Evolutionary conservation across 1,140 invertebrate species (phyloP).

Genomic region (Sinella curviseta): DNA sequence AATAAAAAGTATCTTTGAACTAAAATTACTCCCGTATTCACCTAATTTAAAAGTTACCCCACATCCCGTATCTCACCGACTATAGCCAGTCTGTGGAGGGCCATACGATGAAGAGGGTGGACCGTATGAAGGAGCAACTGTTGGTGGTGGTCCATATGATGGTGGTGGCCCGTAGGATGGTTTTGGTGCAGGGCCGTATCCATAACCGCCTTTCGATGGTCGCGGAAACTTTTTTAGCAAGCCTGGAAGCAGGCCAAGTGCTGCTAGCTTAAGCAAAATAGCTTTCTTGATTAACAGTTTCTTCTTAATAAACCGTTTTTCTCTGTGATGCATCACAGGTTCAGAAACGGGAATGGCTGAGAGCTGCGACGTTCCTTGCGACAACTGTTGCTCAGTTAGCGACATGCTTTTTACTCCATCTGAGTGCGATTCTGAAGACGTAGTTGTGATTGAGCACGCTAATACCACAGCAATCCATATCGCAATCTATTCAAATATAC

Average conservation of each 20-base stretch:
- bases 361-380: background rate
- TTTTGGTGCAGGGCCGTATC: background rate
- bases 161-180: constrained; percentile 17
- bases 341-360: background rate
- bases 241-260: background rate
- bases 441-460: background rate
- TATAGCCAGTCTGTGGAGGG: background rate
- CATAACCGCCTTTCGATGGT: background rate
- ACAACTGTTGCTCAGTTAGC: background rate
- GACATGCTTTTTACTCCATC: background rate
- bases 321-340: background rate
- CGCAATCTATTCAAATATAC: background rate
- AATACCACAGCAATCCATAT: constrained; percentile 5
- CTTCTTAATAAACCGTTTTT: background rate
- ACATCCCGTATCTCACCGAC: background rate
- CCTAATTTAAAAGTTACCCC: background rate
- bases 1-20: too few relatives aligned
- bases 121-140: background rate
- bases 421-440: background rate
- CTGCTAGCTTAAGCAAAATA: background rate
- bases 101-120: background rate
- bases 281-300: background rate
- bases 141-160: constrained; percentile 3
- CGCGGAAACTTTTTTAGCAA: background rate
- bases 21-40: too few relatives aligned